Conservation (phyloP, 2,113 vertebrate genomes). For the Hassar affinis region DNA sequence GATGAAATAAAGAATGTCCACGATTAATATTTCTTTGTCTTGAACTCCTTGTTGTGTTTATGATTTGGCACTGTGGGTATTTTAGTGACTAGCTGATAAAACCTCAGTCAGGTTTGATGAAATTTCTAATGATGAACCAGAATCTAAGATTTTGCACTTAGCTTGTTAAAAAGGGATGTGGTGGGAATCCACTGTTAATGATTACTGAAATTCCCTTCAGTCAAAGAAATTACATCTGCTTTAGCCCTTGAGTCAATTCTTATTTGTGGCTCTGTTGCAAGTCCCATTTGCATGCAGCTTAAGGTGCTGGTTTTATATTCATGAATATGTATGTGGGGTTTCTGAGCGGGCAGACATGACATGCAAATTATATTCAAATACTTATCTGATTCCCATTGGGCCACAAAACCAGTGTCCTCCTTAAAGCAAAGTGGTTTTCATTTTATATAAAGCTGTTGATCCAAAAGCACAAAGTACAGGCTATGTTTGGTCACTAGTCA, state of each 20-base stretch:
- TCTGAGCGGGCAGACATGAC: background rate
- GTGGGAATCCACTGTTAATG: background rate
- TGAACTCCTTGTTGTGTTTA: background rate
- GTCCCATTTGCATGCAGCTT: background rate
- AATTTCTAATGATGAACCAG: background rate
- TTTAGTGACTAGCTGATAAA: background rate
- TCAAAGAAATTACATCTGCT: background rate
- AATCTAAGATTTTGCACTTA: background rate
- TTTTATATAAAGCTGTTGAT: background rate
- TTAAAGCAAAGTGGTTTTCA: background rate
- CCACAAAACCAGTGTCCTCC: background rate
- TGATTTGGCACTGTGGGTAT: background rate
- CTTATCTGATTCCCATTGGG: background rate
- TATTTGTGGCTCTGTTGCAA: background rate
- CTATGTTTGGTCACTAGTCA: background rate
- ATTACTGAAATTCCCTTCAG: background rate
- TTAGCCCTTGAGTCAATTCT: background rate
- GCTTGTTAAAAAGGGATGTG: background rate
- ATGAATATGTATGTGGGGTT: background rate
- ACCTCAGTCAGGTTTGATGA: background rate
- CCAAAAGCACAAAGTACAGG: background rate
- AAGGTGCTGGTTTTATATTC: background rate
- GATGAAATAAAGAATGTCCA: conserved; percentile 37
- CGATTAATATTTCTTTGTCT: background rate
- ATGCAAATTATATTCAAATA: conserved; percentile 13